Base-by-base conservation (phyloP, 2,888 invertebrate species). In the Eupithecia insigniata region DNA sequence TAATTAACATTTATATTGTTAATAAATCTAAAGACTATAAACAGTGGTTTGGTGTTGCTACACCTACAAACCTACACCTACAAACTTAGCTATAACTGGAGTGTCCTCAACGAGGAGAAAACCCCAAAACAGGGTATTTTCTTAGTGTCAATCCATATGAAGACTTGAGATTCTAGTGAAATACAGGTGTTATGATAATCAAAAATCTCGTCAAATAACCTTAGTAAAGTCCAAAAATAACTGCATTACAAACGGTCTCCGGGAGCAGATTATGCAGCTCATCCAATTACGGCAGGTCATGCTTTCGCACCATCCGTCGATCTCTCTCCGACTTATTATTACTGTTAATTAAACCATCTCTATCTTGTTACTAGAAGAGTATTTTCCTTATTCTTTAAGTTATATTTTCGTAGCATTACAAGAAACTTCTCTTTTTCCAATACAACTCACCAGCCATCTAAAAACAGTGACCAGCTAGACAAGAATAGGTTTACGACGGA, bases 261-360 rank as follows among this genome's bases (percentile, higher is more conserved):
- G 77, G 60, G 39, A 46, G 26, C 72, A 75, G 83, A 84, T 85
- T 80, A 84, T 82, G 75, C 75, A 61, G 73, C 77, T 81, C 78
- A 81, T 84, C 77, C 80, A 79, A 84, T 84, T 83, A 84, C 75
- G 58, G 70, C 36, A 77, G 85, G 83, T 82, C 81, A 80, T 84
- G 22, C 14, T 39, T 34, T n/a, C 64, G 64, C 32, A 64, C 60
- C 30, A 43, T 26, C 58, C 28, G 55, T 67, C 28, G 28, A 58
- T 39, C 39, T 18, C 22, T 39, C 60, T 30, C 30, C 60, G 18
- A 60, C 46, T n/a, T 51, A 51, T 51, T 18, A 60, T 26, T 26
- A 26, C 26, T 55, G 14, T 55, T 26, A 22, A 26, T 22, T 22
- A 51, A 51, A 51, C 22, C 51, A 22, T 0, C n/a, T 1, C n/a